A percentile compares a stretch with the other conserved stretches of the same genome.
Evolutionary conservation across 1,140 invertebrate species (phyloP).

Genomic region (Linepithema humile): DNA sequence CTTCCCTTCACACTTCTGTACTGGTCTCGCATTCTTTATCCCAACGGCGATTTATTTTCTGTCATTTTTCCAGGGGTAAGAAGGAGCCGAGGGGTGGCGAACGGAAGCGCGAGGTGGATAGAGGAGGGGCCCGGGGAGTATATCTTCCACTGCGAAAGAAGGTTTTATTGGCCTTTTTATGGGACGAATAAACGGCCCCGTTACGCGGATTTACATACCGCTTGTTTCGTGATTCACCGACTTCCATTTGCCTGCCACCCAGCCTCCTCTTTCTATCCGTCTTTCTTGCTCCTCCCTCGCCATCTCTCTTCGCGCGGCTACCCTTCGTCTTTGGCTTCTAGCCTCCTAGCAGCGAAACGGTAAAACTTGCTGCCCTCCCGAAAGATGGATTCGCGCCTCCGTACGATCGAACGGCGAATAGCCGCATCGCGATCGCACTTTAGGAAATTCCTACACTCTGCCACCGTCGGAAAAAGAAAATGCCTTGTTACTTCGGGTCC

Average conservation of each 20-base stretch:
- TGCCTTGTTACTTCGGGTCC: conserved; percentile 12
- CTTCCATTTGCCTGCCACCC: conserved; percentile 54
- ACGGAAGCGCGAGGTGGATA: conserved; percentile 29
- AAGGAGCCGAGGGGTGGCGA: conserved; percentile 16
- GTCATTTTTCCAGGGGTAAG: conserved; percentile 75
- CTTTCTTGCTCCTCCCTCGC: not conserved
- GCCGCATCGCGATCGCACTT: conserved; percentile 34
- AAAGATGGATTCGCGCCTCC: conserved; percentile 29
- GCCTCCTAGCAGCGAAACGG: conserved; percentile 6
- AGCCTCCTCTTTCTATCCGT: not conserved
- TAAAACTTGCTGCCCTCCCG: not conserved
- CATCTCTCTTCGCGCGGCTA: not conserved
- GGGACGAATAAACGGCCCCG: conserved; percentile 76
- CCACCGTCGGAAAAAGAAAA: not conserved
- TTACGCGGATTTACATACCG: conserved; percentile 78
- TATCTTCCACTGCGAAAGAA: conserved; percentile 62
- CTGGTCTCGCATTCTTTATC: conserved; percentile 72
- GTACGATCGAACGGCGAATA: conserved; percentile 39
- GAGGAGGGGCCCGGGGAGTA: conserved; percentile 32
- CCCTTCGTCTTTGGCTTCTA: conserved; percentile 14
- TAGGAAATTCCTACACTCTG: conserved; percentile 34
- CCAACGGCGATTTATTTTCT: conserved; percentile 76
- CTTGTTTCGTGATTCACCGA: conserved; percentile 74
- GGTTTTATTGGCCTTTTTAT: conserved; percentile 80
- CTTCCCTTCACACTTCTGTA: conserved; percentile 13